Base-by-base conservation (phyloP, 2,888 invertebrate genomes). In the Pilophorus perplexus region DNA sequence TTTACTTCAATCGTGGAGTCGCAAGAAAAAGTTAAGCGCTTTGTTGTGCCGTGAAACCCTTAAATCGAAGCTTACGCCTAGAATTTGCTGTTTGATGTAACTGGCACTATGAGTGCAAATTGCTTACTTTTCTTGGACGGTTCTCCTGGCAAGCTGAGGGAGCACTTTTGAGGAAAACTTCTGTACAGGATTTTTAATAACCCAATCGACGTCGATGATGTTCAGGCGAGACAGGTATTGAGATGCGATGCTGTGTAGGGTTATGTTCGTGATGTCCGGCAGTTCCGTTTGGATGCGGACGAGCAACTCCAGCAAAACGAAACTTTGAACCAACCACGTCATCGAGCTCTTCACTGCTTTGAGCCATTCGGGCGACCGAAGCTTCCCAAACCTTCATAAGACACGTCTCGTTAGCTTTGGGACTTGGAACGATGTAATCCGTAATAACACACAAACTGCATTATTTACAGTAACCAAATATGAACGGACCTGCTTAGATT, bases 121-220 rank as follows among this genome's bases (percentile, higher is more conserved):
- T n/a, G n/a, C n/a, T n/a, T n/a, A n/a, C n/a, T n/a, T n/a, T n/a
- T n/a, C 46, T 1, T 46, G n/a, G 12, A 46, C 14, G 46, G 22
- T 46, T 20, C 25, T 46, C 46, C 25, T 25, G n/a, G 14, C 46
- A 46, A 25, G 46, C 46, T 46, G 46, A 46, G 46, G 46, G 12
- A 46, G 22, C 5, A 46, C 23, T 12, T 46, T 46, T 1, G 25
- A n/a, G 12, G 46, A 25, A 1, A 46, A 25, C 4, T 46, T 12
- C 14, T 28, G 52, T 25, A 52, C 27, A 8, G 52, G 52, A 8
- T 52, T 52, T 10, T 28, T 28, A 2, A 52, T 28, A 16, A n/a
- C 25, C 52, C 52, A 52, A 8, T 52, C 16, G 18, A 52, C 14
- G 8, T 52, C 52, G 18, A 28, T 52, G 46, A n/a, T 23, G 12